These are phyloP conservation scores for Tarsius wallacei DNA, from an alignment of 2,797 vertebrate genomes.

Conservation along the genomic window DNA sequence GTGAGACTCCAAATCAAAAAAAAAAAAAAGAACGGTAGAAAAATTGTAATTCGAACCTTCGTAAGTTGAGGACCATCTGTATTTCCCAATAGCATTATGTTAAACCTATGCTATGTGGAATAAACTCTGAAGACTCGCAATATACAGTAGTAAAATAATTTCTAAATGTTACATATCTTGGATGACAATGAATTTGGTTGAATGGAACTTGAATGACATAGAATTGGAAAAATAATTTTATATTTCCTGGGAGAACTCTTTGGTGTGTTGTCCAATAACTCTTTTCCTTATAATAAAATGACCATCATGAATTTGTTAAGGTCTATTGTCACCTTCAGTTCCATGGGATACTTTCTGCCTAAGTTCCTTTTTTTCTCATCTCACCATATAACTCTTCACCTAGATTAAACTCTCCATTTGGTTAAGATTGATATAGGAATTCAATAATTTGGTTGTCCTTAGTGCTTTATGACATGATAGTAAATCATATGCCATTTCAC, in stretches of 20 bases:
- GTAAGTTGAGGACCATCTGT: neutral
- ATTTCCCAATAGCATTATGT: neutral
- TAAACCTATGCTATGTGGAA: slow-evolving; percentile 67
- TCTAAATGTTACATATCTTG: slow-evolving; percentile 65
- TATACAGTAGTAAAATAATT: slow-evolving; percentile 57
- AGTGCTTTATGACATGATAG: neutral
- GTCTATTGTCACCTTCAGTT: neutral
- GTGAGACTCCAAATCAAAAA: too few species aligned
- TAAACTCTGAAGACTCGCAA: slow-evolving; percentile 13
- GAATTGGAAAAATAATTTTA: slow-evolving; percentile 19
- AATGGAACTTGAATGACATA: neutral
- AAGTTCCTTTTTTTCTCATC: neutral
- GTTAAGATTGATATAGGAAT: neutral
- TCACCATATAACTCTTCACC: neutral
- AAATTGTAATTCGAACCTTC: neutral
- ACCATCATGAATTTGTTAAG: neutral
- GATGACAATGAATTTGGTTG: slow-evolving; percentile 41
- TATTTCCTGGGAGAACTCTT: slow-evolving; percentile 17
- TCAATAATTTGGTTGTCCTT: neutral
- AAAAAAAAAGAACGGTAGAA: neutral
- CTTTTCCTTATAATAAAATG: neutral
- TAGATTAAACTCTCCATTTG: neutral
- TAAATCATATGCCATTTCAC: neutral
- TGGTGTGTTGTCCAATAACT: neutral
- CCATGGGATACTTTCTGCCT: neutral